phyloP scores from a whole-genome alignment of 1,140 invertebrate species.

The Procambarus virginalis region DNA sequence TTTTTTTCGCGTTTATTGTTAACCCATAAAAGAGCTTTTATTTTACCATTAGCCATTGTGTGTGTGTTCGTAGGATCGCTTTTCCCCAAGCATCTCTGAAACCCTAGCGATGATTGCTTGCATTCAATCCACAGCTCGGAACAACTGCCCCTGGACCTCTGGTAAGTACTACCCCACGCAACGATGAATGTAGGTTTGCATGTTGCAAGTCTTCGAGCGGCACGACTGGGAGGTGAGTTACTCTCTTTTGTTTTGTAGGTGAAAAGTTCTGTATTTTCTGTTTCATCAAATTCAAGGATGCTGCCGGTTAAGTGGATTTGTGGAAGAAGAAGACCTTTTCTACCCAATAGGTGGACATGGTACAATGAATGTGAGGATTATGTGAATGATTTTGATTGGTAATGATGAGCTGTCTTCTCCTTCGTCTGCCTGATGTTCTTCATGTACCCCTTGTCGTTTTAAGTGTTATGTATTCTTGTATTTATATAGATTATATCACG shows the following conservation, averaged over 20 bases:
- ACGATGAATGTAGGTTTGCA: slow-evolving; percentile 62
- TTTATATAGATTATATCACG: background rate
- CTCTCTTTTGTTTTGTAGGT: slow-evolving; percentile 8
- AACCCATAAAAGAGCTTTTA: slow-evolving; percentile 48
- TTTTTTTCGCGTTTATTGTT: slow-evolving; percentile 52
- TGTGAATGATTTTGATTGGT: background rate
- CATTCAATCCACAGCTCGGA: slow-evolving; percentile 67
- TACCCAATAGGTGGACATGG: background rate
- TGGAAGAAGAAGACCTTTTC: background rate
- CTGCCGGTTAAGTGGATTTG: background rate
- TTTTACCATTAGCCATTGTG: slow-evolving; percentile 25
- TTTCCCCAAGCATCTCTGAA: slow-evolving; percentile 8
- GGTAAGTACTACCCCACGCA: slow-evolving; percentile 50
- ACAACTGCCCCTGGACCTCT: slow-evolving; percentile 60
- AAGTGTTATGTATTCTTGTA: background rate
- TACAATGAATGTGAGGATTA: background rate
- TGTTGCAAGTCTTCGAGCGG: slow-evolving; percentile 43
- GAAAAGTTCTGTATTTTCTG: background rate
- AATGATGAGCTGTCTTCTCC: background rate
- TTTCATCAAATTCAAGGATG: background rate
- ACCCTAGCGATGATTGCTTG: slow-evolving; percentile 56
- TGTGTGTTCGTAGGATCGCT: slow-evolving; percentile 25
- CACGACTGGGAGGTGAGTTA: slow-evolving; percentile 47
- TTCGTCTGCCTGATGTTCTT: background rate
- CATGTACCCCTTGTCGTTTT: background rate